Evolutionary conservation across 2,113 vertebrate species (phyloP).

Genomic region (Trichomycterus rosablanca): DNA sequence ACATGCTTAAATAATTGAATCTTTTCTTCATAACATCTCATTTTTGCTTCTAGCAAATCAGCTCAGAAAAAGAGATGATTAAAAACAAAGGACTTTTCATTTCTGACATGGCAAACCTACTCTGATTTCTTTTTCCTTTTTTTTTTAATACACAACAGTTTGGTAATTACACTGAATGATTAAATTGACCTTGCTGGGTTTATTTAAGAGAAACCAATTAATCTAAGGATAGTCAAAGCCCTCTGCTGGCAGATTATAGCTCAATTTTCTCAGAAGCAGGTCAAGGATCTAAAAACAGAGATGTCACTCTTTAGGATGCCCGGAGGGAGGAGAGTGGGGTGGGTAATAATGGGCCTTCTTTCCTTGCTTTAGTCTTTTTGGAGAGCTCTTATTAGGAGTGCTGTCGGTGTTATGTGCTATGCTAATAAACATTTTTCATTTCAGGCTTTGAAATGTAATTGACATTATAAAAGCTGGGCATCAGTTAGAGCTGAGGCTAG

Average conservation of each 20-base stretch:
- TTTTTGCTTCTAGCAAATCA: not conserved
- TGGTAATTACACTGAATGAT: conserved; percentile 69
- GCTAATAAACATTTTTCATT: conserved; percentile 40
- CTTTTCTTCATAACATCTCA: not conserved
- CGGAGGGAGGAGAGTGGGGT: conserved; percentile 25
- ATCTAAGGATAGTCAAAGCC: conserved; percentile 49
- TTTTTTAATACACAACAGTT: conserved; percentile 47
- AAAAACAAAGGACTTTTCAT: not conserved
- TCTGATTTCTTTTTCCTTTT: not conserved
- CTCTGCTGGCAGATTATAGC: conserved; percentile 54
- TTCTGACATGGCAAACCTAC: not conserved
- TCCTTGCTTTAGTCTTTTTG: conserved; percentile 13
- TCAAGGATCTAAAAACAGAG: conserved; percentile 47
- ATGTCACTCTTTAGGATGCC: conserved; percentile 42
- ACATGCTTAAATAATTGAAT: not conserved
- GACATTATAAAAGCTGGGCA: no score
- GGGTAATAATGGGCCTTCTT: conserved; percentile 34
- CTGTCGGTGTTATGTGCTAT: conserved; percentile 39
- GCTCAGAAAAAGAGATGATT: not conserved
- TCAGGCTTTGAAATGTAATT: conserved; percentile 10
- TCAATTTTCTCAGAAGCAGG: conserved; percentile 51
- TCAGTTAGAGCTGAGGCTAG: conserved; percentile 23
- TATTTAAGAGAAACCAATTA: conserved; percentile 61
- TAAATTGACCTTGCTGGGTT: conserved; percentile 67
- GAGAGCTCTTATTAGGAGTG: conserved; percentile 31